Base-by-base conservation (phyloP, 2,888 invertebrate species). In the Portevinia maculata region DNA sequence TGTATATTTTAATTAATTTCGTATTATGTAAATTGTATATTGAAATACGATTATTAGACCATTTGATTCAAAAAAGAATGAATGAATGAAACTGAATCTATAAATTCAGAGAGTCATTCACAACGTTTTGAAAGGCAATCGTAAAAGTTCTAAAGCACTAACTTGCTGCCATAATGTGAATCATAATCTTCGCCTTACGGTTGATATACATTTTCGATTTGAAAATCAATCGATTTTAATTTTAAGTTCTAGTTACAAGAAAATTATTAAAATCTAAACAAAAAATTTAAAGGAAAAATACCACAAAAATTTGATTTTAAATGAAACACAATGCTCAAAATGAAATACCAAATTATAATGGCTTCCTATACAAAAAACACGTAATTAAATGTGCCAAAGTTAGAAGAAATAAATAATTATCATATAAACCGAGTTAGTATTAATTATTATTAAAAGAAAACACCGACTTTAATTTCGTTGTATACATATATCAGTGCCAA, bases 361-460 rank as follows among this genome's bases (percentile, higher is more conserved):
- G 64, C 62, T 70, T 69, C 44, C 44, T 55, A 39, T 44, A 28
- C 32, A 46, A 46, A 50, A 55, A 74, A 52, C 53, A 81, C 57
- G 50, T 69, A 70, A 64, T 41, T 17, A 6, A 75, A 76, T 64
- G 81, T 81, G 81, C 76, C 81, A 71, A 81, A 81, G 5, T 55
- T 67, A 44, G 8, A 70, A 65, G 13, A 15, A 57, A 32, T 39
- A 48, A 60, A 17, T 9, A 59, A 69, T 21, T 57, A 41, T 28
- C 44, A 73, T 11, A 32, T 50, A 57, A 67, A 69, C 55, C 62
- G 55, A 75, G n/a, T 37, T 79, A 57, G 55, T 70, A 53, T 69
- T 24, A 24, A 24, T 24, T 3, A 24, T 24, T 24, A 24, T 3
- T 13, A 50, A 57, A 17, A 19, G 11, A 32, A 32, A 13, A 28